These are phyloP conservation scores for Numenius arquata DNA, from an alignment of 2,113 vertebrate species.

Conservation along the genomic window DNA sequence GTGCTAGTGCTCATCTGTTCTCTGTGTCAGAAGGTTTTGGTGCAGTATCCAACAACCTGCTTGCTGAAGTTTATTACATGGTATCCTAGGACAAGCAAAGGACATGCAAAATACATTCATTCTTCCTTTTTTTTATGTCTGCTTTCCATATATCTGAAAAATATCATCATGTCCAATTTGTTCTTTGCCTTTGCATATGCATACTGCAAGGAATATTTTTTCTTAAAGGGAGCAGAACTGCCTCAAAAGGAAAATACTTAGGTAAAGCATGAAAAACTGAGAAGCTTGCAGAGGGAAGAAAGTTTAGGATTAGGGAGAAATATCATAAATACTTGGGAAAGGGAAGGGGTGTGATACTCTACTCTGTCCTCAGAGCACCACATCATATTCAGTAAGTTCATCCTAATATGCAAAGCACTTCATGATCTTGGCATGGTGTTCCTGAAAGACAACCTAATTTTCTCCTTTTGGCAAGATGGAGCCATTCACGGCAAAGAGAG, in stretches of 20 bases:
- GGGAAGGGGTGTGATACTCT: neutral
- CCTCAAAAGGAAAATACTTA: neutral
- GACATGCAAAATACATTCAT: neutral
- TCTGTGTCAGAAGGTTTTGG: neutral
- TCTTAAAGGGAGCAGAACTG: neutral
- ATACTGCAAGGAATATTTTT: neutral
- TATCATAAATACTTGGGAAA: neutral
- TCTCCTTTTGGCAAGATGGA: neutral
- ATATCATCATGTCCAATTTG: accelerated
- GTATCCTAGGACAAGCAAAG: neutral
- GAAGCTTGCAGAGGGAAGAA: neutral
- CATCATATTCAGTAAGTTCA: neutral
- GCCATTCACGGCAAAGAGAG: neutral
- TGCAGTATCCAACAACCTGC: neutral
- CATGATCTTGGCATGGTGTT: neutral
- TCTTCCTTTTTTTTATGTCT: neutral
- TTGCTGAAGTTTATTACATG: neutral
- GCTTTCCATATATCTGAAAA: neutral
- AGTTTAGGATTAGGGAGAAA: neutral
- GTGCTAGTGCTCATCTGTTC: neutral
- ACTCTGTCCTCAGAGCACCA: neutral
- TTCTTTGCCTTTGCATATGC: neutral
- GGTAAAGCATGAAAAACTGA: neutral
- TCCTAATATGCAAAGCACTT: neutral
- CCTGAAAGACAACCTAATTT: neutral